Evolutionary conservation across 2,888 invertebrate species (phyloP), one percentile per base, ranked within the genome.

Genomic region (Sphecodes monilicornis): DNA sequence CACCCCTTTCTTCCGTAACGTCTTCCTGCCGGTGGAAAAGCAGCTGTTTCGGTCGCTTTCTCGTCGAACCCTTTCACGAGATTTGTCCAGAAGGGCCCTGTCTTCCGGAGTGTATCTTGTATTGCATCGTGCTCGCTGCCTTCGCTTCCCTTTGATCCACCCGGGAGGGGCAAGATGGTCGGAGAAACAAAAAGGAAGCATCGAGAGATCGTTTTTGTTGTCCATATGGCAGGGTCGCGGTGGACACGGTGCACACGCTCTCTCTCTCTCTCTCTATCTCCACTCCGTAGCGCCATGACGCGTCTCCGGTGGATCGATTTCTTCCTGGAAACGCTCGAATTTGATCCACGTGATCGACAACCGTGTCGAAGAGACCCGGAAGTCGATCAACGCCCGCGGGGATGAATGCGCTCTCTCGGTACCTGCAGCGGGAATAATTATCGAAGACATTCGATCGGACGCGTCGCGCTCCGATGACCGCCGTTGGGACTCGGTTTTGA

Each of bases 271-370:
- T n/a, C n/a, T n/a, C n/a, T n/a, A n/a, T n/a, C n/a, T n/a, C n/a
- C n/a, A 72, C 71, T 29, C 43, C 46, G 64, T 69, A 80, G 72
- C 79, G 73, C 77, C 71, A 60, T 69, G 18, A 3, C 26, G 50
- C 50, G 50, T 41, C 36, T 66, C n/a, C 50, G 57, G 72, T 71
- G 82, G 74, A 78, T 72, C 81, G 86, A 84, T 91, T 91, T 86
- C 90, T 91, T 90, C 89, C 87, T 83, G 91, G 88, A 91, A 91
- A 90, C 80, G 60, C 22, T 86, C 84, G 86, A 89, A 90, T 90
- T 90, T 84, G 84, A 88, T 90, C 86, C 82, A 85, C 43, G 81
- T 76, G 90, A 90, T 86, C 88, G 85, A 84, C 82, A 82, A 76
- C 74, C 83, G 16, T 54, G 77, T 60, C 39, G 22, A 46, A 70